Evolutionary conservation across 2,797 vertebrate genomes (phyloP), one percentile per base, ranked within the genome.

Genomic region (Poecilia picta): DNA sequence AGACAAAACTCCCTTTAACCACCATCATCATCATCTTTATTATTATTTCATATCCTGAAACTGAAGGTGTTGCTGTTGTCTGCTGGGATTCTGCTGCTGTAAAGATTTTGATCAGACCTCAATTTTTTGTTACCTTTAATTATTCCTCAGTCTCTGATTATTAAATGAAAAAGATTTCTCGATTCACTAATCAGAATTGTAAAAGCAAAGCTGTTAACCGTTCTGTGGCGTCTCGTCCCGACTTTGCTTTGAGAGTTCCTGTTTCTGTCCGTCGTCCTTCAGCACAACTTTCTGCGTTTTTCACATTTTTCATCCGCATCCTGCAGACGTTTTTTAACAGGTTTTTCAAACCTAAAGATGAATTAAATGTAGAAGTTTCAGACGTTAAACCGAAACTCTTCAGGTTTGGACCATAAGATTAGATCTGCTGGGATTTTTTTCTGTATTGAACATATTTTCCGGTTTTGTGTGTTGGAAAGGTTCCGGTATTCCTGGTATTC

Each of bases 91-190:
- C 82, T 74, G 43, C 71, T 28, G 5, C 25, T 41, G 10, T 81
- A 55, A 11, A 43, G 79, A 36, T 39, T 66, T 66, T 10, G 33
- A 8, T 25, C 8, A 5, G 33, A 33, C n/a, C 8, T 20, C 18
- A 2, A 10, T 66, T 4, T 16, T 31, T 62, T 36, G 2, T 51
- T 51, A 10, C 23, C 2, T 0, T 53, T 25, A 10, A 39, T 66
- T 36, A 39, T 39, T 84, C 81, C 76, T 85, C 81, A 5, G 78
- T 28, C 71, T 72, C 47, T n/a, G 43, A 16, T 72, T 45, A 18
- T n/a, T n/a, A 31, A 2, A n/a, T 4, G 4, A 4, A 1, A 51
- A 23, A 20, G 6, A 55, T 66, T 36, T 39, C 2, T 16, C 4
- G 18, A 39, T 20, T 66, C 18, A 66, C 33, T 23, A 18, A 33